Evolutionary conservation across 92 coral and sea anemone species (phyloP).

Genomic region (Zoanthus sociatus): DNA sequence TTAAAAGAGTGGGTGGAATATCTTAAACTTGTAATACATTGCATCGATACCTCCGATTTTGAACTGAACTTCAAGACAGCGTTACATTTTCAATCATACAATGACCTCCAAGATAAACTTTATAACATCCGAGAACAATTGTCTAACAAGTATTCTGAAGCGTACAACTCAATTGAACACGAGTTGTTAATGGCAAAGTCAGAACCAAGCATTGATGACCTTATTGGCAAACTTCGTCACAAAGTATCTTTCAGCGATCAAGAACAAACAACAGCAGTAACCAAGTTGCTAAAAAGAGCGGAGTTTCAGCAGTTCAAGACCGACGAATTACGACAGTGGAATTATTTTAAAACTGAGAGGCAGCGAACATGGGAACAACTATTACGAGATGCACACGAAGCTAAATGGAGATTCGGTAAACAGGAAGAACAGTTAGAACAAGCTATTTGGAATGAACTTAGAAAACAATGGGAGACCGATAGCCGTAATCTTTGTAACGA

Average conservation of each 20-base stretch:
- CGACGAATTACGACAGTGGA: slow-evolving; percentile 17
- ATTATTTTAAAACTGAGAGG: neutral
- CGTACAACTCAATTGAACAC: neutral
- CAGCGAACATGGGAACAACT: slow-evolving; percentile 10
- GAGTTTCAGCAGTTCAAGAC: slow-evolving; percentile 10
- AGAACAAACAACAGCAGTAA: neutral
- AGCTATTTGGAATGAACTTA: slow-evolving; percentile 1
- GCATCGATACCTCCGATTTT: slow-evolving; percentile 29
- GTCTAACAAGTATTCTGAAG: slow-evolving; percentile 16
- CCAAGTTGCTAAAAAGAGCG: neutral
- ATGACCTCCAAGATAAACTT: slow-evolving; percentile 8
- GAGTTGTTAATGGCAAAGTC: neutral
- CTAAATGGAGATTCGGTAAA: slow-evolving; percentile 5
- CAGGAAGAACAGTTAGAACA: neutral
- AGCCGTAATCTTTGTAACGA: neutral
- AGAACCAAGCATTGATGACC: neutral
- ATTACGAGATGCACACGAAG: slow-evolving; percentile 1
- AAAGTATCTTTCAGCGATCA: neutral
- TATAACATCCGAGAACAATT: neutral
- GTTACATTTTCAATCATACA: slow-evolving; percentile 5
- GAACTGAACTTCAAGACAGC: slow-evolving; percentile 30
- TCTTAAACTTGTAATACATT: slow-evolving; percentile 7
- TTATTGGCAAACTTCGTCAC: neutral
- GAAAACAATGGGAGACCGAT: slow-evolving; percentile 2
- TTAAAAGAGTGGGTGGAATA: slow-evolving; percentile 18